Conservation (phyloP, 2,797 vertebrate species). For the Anableps anableps region DNA sequence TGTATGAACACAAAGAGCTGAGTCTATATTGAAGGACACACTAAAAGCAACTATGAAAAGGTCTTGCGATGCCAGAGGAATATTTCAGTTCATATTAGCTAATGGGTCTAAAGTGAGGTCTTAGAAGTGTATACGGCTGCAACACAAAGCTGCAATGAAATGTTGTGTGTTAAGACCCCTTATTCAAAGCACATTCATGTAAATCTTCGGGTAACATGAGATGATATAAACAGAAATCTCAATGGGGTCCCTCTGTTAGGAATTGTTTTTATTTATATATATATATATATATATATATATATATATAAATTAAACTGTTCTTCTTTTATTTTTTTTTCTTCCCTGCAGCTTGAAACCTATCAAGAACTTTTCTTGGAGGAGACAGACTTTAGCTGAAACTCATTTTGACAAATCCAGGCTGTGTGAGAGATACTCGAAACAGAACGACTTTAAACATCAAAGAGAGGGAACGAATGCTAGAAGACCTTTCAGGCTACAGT, state of each 20-base stretch:
- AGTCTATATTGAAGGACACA: conserved; percentile 39
- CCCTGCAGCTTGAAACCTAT: conserved; percentile 21
- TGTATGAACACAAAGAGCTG: conserved; percentile 38
- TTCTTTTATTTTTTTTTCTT: conserved; percentile 7
- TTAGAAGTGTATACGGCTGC: conserved; percentile 13
- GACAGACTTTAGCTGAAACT: conserved; percentile 23
- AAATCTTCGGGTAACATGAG: not conserved
- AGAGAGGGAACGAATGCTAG: conserved; percentile 8
- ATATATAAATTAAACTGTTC: not conserved
- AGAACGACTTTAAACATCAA: conserved; percentile 26
- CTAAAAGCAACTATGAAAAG: conserved; percentile 28
- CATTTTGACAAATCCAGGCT: conserved; percentile 37
- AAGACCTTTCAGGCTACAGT: conserved; percentile 7
- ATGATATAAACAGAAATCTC: not conserved
- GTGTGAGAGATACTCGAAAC: conserved; percentile 29
- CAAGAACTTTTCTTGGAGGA: conserved; percentile 8
- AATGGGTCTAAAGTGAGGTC: conserved; percentile 29
- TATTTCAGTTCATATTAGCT: conserved; percentile 29
- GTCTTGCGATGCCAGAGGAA: conserved; percentile 14
- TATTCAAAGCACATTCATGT: not conserved
- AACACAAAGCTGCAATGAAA: not conserved
- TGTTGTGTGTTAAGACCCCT: not conserved
- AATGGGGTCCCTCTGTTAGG: not conserved
- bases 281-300: not conserved
- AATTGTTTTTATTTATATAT: not conserved